Evolutionary conservation across 2,113 vertebrate species (phyloP), one percentile per base, ranked within the genome.

Genomic region (Gorsachius goisagi): DNA sequence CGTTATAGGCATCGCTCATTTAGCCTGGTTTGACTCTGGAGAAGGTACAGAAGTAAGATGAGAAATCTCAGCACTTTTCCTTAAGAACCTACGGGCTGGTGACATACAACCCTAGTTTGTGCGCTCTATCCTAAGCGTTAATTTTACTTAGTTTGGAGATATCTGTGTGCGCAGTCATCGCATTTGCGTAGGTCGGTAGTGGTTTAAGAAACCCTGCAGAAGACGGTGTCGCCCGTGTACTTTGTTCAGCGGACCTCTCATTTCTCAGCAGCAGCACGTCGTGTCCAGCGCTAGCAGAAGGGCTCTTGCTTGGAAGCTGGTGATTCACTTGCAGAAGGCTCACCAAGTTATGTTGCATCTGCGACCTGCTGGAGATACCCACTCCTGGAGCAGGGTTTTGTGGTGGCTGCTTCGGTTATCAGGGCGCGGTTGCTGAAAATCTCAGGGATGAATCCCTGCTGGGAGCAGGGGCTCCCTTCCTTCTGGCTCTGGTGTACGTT

Each of bases 401-500:
- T 20, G 12, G 1, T 1, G 37, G 64, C 74, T 56, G 22, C 67
- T 59, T 17, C 15, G 5, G 26, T 20, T 66, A 5, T 3, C 22
- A 15, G 85, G 56, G 24, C 20, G 3, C 4, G 2, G 50, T 5
- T 56, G 59, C 49, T 79, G 67, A 32, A 47, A 44, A 14, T 11
- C 10, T 1, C 23, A 6, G 50, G 27, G 14, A 0, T 20, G 49
- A 13, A 47, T 12, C 77, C 60, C 12, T 72, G 58, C 52, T 33
- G 16, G 33, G 68, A 56, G 5, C 26, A 1, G 33, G 58, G 26
- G 9, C 47, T 91, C 56, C 56, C 9, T 58, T 52, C 77, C 60
- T 23, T 11, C 35, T 0, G 13, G 0, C 55, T 21, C 32, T 1
- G 19, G 8, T 27, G n/a, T 12, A 0, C 2, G 0, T 37, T 64